Conservation (phyloP, 2,113 vertebrate species). For the Larimichthys polyactis region DNA sequence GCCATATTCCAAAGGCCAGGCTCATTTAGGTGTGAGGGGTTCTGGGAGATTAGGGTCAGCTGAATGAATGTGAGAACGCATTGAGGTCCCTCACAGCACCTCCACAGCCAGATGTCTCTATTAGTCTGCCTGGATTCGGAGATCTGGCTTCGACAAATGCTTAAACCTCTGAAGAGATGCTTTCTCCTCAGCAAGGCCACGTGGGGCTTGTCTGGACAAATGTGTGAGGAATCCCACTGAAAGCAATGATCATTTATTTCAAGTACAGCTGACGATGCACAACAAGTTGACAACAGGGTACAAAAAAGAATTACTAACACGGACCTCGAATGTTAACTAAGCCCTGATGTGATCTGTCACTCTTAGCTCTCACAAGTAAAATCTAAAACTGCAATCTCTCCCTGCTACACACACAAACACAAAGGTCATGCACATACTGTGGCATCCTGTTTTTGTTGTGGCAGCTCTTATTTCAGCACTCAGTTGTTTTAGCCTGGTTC, state of each 20-base stretch:
- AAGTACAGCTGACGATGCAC: conserved; percentile 21
- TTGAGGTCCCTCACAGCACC: conserved; percentile 50
- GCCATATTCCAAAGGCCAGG: conserved; percentile 43
- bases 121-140: conserved; percentile 63
- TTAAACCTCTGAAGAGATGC: conserved; percentile 46
- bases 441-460: conserved; percentile 49
- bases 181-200: conserved; percentile 36
- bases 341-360: too few relatives aligned
- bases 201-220: conserved; percentile 56
- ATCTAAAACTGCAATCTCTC: conserved; percentile 18
- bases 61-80: conserved; percentile 54
- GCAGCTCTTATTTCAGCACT: conserved; percentile 31
- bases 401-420: conserved; percentile 36
- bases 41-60: conserved; percentile 64
- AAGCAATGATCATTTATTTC: conserved; percentile 49
- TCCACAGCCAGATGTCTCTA: conserved; percentile 74
- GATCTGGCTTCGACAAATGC: conserved; percentile 49
- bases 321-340: neutral
- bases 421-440: conserved; percentile 19
- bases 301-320: conserved; percentile 7
- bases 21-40: conserved; percentile 59
- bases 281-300: conserved; percentile 22
- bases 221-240: conserved; percentile 39
- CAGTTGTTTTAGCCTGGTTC: conserved; percentile 52
- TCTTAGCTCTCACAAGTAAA: too few relatives aligned